Base-by-base conservation (phyloP, 2,888 invertebrate species). In the Hirtodrosophila histrioides region DNA sequence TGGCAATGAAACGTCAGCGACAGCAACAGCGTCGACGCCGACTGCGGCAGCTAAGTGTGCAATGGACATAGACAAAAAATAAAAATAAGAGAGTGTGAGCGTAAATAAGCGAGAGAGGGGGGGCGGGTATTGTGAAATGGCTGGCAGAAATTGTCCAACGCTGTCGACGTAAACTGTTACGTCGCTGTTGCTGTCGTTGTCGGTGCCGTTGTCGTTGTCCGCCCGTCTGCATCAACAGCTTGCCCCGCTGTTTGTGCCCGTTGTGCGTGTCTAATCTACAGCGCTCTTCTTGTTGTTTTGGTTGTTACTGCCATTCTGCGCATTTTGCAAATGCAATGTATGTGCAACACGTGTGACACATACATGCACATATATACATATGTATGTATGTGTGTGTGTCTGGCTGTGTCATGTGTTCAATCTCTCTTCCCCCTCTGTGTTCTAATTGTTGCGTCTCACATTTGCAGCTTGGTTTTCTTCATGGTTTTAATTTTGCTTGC, bases 331-430 rank as follows among this genome's bases (percentile, higher is more conserved):
- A 40, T 56, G 56, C 58, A 43, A 43, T 68, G 79, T 61, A 72
- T 81, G 80, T 86, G 86, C 80, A 81, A 81, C 80, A 81, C 75
- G 80, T 81, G 86, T 57, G 57, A 40, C 41, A 41, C 58, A 63
- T 35, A 56, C 66, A 56, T 8, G 27, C 17, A 31, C 11, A 9
- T 36, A 35, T 6, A 31, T 29, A 40, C 27, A 23, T 54, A 27
- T 23, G 43, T 39, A 50, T 55, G 12, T 33, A 35, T 24, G n/a
- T 39, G 17, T 17, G 23, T 3, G 3, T 27, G 6, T 27, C 4
- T 17, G 17, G 1, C 17, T 17, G 17, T 17, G 17, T 17, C 27
- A 27, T 27, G 27, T 27, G 27, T 27, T 27, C 27, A 4, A 27
- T 2, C 5, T 27, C 46, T 27, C 29, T 53, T 17, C 27, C 33